These are phyloP conservation scores for Eristalis pertinax DNA, from an alignment of 2,888 invertebrate species.

Conservation along the genomic window DNA sequence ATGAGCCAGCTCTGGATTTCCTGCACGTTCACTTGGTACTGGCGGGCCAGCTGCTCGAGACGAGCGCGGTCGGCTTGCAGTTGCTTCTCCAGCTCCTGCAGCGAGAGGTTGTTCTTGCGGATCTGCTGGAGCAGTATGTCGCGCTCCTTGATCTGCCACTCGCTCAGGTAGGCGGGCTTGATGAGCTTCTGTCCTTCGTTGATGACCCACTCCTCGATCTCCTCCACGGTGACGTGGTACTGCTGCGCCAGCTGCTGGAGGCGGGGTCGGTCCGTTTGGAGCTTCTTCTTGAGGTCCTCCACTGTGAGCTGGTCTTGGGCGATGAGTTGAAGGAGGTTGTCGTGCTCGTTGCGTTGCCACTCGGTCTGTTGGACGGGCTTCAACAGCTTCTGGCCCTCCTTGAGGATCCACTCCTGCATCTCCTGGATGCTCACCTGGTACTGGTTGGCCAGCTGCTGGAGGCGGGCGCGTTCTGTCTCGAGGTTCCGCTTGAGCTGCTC, in stretches of 20 bases:
- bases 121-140: conserved; percentile 70
- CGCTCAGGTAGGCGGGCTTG: conserved; percentile 73
- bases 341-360: conserved; percentile 77
- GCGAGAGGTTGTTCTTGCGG: conserved; percentile 76
- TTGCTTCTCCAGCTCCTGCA: conserved; percentile 77
- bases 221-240: conserved; percentile 77
- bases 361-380: conserved; percentile 76
- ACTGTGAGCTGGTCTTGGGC: conserved; percentile 77
- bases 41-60: conserved; percentile 75
- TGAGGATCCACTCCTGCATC: conserved; percentile 77
- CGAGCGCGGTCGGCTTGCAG: conserved; percentile 70
- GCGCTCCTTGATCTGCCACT: conserved; percentile 75
- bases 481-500: background rate
- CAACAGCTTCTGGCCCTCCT: conserved; percentile 76
- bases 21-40: conserved; percentile 78
- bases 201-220: conserved; percentile 78
- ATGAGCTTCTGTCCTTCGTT: conserved; percentile 77
- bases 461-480: background rate
- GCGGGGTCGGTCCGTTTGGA: conserved; percentile 76
- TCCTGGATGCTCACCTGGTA: conserved; percentile 77
- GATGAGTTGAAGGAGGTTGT: conserved; percentile 75
- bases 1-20: conserved; percentile 78
- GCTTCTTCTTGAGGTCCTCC: conserved; percentile 76
- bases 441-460: conserved; percentile 76
- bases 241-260: conserved; percentile 76